Evolutionary conservation across 2,797 vertebrate genomes (phyloP), one percentile per base, ranked within the genome.

Genomic region (Natrix natrix): DNA sequence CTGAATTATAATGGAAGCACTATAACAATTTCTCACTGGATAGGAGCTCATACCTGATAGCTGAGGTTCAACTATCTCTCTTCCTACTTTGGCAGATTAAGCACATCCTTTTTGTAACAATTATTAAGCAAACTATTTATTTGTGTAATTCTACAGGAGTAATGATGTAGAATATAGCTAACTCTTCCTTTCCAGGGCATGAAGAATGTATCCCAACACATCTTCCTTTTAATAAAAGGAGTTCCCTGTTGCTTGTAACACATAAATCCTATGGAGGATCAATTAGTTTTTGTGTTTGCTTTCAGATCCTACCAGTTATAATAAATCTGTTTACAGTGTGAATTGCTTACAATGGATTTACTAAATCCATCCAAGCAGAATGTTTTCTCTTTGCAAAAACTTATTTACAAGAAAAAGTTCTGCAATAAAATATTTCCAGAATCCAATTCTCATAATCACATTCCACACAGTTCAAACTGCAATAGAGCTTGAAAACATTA

Each of bases 381-480:
- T 26, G 43, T 14, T 61, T 74, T 54, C 10, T 43, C 37, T 61
- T 93, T 88, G 95, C 78, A 91, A 69, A 89, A 95, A 28, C 54
- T 89, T 94, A 90, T 94, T 61, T 86, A 87, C 86, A 89, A 91
- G 94, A 63, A 92, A 74, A 95, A 95, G 24, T 95, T 95, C 94
- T 95, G 94, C 93, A 96, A 93, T 12, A 88, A 54, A 95, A 43
- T 93, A 95, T 90, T 96, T 90, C 92, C 92, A 93, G 91, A 90
- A 94, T 94, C 94, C 92, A 93, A 93, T 94, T 93, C 54, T 94
- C n/a, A 93, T 56, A 92, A 32, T 86, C 95, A 89, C 96, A 86
- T 95, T 91, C 95, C 94, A 92, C 92, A 93, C 94, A 96, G 94
- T 96, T 94, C 92, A 94, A 97, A 94, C 94, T 97, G 93, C 93